Base-by-base conservation (phyloP, 2,888 invertebrate genomes). In the Microctonus aethiopoides region DNA sequence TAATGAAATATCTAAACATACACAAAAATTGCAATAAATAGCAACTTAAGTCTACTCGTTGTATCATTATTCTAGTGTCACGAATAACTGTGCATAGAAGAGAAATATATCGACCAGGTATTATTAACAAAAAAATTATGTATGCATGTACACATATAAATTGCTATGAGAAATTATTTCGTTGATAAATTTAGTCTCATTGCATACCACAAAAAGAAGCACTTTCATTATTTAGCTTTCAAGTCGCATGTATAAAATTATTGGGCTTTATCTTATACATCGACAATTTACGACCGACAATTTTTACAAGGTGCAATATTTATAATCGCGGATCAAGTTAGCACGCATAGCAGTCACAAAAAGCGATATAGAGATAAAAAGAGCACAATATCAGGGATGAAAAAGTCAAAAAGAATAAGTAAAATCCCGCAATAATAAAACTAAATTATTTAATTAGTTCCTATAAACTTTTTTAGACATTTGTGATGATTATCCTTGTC, bases 61-160 rank as follows among this genome's bases (percentile, higher is more conserved):
- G 39, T 39, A 39, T n/a, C 26, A 16, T 54, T 46, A 67, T 65
- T 67, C 26, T 64, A 36, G 64, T 69, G 69, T 69, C 69, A 60
- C 64, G 69, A 51, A 57, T 69, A n/a, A 36, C 16, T 24, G 13
- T 69, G 64, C 69, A 65, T 34, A 34, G 16, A 41, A 32, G 20
- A 57, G 57, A 51, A 64, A 65, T 51, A 64, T 69, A 69, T 69
- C 39, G 69, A 69, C 60, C 26, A 46, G 34, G 36, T 65, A 59
- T 59, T 64, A 26, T 69, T 65, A 59, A 51, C 32, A 41, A 62
- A 56, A 56, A 36, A 20, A 36, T 0, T 1, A 13, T 11, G 36
- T 20, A 61, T 10, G 13, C 4, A 57, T 16, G 57, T 57, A 16
- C 34, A 57, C 26, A 6, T 26, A 24, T 13, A 9, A 11, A 24